A percentile compares a stretch with the other conserved stretches of the same genome.
Conservation (phyloP, 2,113 vertebrate genomes). For the Lepus timidus region DNA sequence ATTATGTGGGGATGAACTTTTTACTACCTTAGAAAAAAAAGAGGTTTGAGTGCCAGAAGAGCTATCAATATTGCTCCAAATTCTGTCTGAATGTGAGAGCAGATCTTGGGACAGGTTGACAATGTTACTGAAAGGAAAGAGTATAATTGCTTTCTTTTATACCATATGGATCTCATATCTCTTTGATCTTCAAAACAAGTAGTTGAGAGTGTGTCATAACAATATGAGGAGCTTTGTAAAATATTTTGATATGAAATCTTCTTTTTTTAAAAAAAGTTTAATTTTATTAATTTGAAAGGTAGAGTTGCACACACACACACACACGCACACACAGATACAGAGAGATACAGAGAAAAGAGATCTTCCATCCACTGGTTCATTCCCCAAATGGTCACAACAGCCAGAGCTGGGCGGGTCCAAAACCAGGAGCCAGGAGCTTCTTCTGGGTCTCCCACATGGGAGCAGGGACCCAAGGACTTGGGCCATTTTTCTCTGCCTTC, state of each 20-base stretch:
- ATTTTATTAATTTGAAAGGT: no score
- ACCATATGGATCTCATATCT: not conserved
- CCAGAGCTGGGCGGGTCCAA: no score
- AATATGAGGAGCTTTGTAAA: not conserved
- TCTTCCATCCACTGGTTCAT: no score
- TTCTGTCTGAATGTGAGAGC: not conserved
- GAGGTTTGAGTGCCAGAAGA: not conserved
- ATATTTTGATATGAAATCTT: not conserved
- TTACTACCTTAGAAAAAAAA: not conserved
- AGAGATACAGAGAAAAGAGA: no score
- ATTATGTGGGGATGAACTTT: not conserved
- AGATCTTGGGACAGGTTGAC: not conserved
- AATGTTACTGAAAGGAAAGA: not conserved
- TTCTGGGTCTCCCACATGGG: no score
- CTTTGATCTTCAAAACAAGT: constrained; percentile 31
- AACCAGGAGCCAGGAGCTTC: no score
- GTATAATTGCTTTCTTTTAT: not conserved
- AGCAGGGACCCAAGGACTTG: no score
- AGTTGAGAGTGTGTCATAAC: not conserved
- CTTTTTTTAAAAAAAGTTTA: no score
- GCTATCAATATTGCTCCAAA: not conserved
- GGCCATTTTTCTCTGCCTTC: no score
- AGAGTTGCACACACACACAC: no score
- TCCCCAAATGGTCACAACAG: no score
- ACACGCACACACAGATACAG: no score